phyloP scores from a whole-genome alignment of 2,797 vertebrate genomes.

The Semaprochilodus insignis region DNA sequence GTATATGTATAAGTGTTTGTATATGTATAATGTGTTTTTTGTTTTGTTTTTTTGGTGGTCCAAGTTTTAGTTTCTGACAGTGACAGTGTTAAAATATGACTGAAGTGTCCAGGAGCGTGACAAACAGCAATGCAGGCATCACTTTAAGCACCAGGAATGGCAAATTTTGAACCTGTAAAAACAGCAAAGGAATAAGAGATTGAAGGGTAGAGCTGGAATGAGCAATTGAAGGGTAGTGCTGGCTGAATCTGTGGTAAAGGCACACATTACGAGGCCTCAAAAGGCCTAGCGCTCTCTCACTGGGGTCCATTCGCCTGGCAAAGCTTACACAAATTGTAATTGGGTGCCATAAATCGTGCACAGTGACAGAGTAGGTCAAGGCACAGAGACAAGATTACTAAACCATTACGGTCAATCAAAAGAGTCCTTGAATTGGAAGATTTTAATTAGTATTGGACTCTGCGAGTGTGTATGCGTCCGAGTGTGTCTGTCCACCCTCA shows the following conservation, averaged over 20 bases:
- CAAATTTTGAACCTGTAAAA: conserved; percentile 30
- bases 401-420: conserved; percentile 70
- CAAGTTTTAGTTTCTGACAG: no score
- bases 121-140: background rate
- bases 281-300: conserved; percentile 50
- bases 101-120: background rate
- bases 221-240: conserved; percentile 31
- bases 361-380: conserved; percentile 75
- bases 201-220: conserved; percentile 37
- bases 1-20: no score
- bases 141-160: conserved; percentile 17
- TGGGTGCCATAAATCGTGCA: conserved; percentile 73
- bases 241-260: conserved; percentile 45
- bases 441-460: conserved; percentile 69
- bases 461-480: conserved; percentile 30
- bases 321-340: conserved; percentile 64
- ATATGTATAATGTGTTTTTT: no score
- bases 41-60: no score
- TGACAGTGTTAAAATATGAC: background rate
- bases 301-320: conserved; percentile 53
- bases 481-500: conserved; percentile 35
- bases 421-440: conserved; percentile 66
- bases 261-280: conserved; percentile 50
- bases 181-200: conserved; percentile 10
- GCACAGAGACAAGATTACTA: conserved; percentile 75